phyloP scores from a whole-genome alignment of 2,888 invertebrate species.

The Caenorhabditis japonica region DNA sequence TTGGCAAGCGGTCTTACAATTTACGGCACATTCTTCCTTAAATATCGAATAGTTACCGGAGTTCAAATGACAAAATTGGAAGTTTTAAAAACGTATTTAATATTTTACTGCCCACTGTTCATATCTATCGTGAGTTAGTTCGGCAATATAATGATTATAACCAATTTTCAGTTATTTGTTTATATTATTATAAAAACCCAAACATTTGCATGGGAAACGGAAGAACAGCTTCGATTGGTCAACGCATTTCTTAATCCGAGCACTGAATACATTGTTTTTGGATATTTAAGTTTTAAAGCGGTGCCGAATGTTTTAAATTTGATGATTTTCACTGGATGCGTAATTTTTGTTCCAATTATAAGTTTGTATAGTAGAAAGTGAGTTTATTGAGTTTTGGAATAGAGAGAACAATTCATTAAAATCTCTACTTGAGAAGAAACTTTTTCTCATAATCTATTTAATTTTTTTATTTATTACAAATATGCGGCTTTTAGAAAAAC shows the following conservation, averaged over 20 bases:
- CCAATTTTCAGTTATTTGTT: constrained; percentile 11
- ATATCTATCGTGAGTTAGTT: constrained; percentile 6
- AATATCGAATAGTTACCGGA: constrained; percentile 25
- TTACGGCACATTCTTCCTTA: constrained; percentile 22
- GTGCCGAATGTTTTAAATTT: constrained; percentile 2
- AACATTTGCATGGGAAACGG: constrained; percentile 18
- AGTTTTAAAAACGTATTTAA: constrained; percentile 8
- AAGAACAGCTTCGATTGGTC: constrained; percentile 23
- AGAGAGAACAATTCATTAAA: neutral
- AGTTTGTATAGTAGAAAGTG: constrained; percentile 12
- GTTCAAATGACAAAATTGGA: constrained; percentile 8
- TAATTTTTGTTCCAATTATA: neutral
- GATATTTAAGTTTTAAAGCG: neutral
- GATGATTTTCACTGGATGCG: neutral
- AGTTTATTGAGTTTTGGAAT: neutral
- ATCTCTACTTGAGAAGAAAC: no score
- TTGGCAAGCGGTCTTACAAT: constrained; percentile 17
- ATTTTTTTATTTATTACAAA: no score
- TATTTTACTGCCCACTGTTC: constrained; percentile 18
- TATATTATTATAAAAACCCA: constrained; percentile 16
- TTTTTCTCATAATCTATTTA: no score
- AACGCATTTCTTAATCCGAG: constrained; percentile 1
- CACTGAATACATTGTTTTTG: neutral
- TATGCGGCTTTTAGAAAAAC: constrained; percentile 7
- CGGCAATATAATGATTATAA: neutral